Evolutionary conservation across 2,888 invertebrate genomes (phyloP), one percentile per base, ranked within the genome.

Genomic region (Tenodera sinensis): DNA sequence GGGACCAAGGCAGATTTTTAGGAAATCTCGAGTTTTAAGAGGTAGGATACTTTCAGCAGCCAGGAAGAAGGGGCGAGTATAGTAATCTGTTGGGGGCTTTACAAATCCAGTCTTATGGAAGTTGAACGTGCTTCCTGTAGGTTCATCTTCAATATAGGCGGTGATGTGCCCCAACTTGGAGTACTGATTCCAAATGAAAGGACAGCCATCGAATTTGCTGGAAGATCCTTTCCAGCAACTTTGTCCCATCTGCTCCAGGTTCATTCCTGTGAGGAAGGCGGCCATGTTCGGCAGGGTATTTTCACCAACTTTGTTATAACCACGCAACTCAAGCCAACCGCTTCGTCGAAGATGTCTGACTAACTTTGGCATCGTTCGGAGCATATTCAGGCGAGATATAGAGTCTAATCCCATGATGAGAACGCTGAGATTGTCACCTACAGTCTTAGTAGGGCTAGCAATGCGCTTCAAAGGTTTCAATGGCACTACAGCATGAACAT

Each of bases 231-330:
- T 81, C 91, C 91, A 91, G 89, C 92, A 92, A 9, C 90, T 30
- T 34, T 91, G 91, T 12, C 91, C 90, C 54, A 91, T 54, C 6
- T 90, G 83, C 25, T 91, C 90, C 89, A 91, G 90, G 2, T 90
- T 90, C 81, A 91, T 89, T 7, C 94, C 94, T 6, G 93, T 92
- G n/a, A 91, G 92, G 89, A 94, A 91, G 0, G 94, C 93, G 54
- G 93, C 92, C 54, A 94, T 92, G 91, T 94, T 94, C 1, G 94
- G 94, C 91, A 93, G 94, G 0, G 94, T 94, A 91, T 94, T 95
- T 91, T 94, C 94, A 2, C 93, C 93, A 1, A 89, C 88, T 54
- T 89, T 90, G 88, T 93, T 94, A 91, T 94, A 94, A 0, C 94
- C 94, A 81, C 93, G 91, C 91, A 94, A 91, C 85, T 94, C 93